Evolutionary conservation across 2,888 invertebrate genomes (phyloP).

Genomic region (Atethmia centrago): DNA sequence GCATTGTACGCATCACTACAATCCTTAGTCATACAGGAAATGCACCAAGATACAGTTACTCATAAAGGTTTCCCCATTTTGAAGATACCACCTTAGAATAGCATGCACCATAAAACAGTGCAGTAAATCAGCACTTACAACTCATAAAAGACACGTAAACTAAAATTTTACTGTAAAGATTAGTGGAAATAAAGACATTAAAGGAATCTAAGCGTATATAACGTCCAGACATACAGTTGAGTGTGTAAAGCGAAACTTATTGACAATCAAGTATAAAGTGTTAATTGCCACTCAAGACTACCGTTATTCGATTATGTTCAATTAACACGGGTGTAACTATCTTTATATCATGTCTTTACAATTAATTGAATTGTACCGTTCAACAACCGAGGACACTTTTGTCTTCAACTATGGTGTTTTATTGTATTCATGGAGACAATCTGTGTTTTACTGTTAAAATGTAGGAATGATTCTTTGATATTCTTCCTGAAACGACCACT

Average conservation of each 20-base stretch:
- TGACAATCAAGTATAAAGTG: constrained; percentile 43
- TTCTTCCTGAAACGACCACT: background rate
- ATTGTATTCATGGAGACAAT: background rate
- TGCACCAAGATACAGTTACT: constrained; percentile 19
- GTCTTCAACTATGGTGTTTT: background rate
- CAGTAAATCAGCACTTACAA: constrained; percentile 24
- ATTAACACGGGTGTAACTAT: constrained; percentile 43
- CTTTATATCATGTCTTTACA: constrained; percentile 36
- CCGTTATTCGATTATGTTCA: constrained; percentile 59
- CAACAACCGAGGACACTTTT: constrained; percentile 23
- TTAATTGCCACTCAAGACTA: constrained; percentile 32
- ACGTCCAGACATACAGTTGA: constrained; percentile 38
- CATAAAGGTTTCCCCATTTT: constrained; percentile 29
- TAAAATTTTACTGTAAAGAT: constrained; percentile 2
- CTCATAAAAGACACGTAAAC: constrained; percentile 20
- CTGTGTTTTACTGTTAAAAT: background rate
- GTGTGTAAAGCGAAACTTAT: constrained; percentile 34
- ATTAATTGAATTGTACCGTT: constrained; percentile 44
- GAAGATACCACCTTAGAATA: constrained; percentile 7
- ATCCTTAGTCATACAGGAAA: constrained; percentile 22
- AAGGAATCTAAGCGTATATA: background rate
- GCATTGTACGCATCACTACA: background rate
- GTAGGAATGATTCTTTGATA: background rate
- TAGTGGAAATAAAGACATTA: constrained; percentile 36
- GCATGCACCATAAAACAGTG: constrained; percentile 6